Evolutionary conservation across 2,113 vertebrate species (phyloP).

Genomic region (Ptilorrhoa leucosticta): DNA sequence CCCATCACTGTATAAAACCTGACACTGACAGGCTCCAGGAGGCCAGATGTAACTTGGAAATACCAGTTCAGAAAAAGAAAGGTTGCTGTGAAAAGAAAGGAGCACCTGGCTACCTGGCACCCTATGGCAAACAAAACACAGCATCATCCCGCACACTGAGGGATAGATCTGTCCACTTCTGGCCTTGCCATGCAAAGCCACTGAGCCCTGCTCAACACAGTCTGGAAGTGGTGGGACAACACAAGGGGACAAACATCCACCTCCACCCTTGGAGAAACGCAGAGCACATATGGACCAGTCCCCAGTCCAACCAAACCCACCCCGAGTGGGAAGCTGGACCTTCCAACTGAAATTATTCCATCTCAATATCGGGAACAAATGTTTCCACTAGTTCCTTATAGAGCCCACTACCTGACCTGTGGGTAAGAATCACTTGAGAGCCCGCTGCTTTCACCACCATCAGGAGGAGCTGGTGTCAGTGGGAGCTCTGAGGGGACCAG

Average conservation of each 20-base stretch:
- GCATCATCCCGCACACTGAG: neutral
- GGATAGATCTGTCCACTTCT: accelerated
- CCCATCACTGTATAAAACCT: neutral
- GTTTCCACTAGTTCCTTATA: neutral
- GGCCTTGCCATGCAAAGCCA: neutral
- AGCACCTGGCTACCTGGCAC: neutral
- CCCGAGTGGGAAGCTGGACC: accelerated
- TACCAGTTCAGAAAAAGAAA: neutral
- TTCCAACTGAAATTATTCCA: neutral
- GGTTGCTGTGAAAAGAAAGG: neutral
- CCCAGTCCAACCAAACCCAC: neutral
- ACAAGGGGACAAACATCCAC: neutral
- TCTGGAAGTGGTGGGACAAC: neutral
- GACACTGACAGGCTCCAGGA: neutral
- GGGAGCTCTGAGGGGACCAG: neutral
- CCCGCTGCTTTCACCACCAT: neutral
- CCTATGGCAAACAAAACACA: neutral
- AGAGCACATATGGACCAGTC: neutral
- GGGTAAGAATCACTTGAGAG: neutral
- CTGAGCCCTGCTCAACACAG: neutral
- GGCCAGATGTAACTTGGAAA: neutral
- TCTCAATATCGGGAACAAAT: neutral
- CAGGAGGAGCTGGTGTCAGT: neutral
- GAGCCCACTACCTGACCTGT: neutral
- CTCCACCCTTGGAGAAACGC: neutral